Percentiles rank a stretch among this genome's conserved stretches.
These are phyloP conservation scores for Premnoplex brunnescens DNA, from an alignment of 2,797 vertebrate species.

Conservation along the genomic window DNA sequence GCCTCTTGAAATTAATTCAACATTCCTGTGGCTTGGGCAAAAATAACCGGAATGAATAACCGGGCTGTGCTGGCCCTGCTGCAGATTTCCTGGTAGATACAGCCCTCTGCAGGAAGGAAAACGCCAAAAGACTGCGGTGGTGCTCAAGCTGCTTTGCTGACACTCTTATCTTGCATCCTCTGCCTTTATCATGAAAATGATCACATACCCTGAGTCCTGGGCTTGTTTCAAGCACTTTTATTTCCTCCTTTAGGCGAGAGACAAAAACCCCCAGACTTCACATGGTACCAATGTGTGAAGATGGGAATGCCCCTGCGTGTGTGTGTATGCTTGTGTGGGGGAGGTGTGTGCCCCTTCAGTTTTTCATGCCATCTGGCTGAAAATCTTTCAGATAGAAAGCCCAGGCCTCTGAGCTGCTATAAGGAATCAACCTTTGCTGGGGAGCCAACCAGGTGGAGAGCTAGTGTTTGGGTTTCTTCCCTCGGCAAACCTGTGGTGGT, in stretches of 20 bases:
- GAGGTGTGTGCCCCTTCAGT: not conserved
- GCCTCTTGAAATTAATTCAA: conserved; percentile 66
- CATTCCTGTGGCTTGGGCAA: conserved; percentile 39
- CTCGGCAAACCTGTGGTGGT: not conserved
- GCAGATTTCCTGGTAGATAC: conserved; percentile 57
- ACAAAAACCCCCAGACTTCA: not conserved
- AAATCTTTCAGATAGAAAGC: not conserved
- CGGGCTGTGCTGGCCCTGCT: not conserved
- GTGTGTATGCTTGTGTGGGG: no score
- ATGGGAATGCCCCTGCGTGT: not conserved
- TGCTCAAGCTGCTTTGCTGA: not conserved
- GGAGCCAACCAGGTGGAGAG: not conserved
- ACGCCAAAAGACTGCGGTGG: not conserved
- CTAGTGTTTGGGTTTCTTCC: not conserved
- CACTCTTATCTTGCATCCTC: not conserved
- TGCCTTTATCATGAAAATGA: not conserved
- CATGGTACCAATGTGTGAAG: not conserved
- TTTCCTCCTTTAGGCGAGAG: not conserved
- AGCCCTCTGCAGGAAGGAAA: conserved; percentile 71
- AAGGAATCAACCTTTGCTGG: not conserved
- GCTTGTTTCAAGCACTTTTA: not conserved
- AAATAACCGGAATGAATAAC: not conserved
- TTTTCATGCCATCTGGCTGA: not conserved
- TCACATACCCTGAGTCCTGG: not conserved
- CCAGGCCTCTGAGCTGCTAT: not conserved